Evolutionary conservation across 2,888 invertebrate species (phyloP), one percentile per base, ranked within the genome.

Genomic region (Cybosia mesomella): DNA sequence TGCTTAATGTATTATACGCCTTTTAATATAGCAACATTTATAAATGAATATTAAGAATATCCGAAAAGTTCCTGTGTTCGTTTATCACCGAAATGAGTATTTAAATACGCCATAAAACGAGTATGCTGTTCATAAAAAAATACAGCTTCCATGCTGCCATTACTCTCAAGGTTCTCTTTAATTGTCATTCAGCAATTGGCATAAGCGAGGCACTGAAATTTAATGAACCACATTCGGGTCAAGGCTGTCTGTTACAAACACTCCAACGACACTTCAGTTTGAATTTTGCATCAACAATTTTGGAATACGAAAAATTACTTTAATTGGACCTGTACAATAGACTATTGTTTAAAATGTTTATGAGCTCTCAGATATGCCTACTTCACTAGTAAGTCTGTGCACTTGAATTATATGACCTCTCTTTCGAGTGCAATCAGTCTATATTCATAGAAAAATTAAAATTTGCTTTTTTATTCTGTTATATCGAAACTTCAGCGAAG

Each of bases 161-260:
- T 89, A 83, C 84, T 81, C 76, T 82, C 83, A 85, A 86, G 84
- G 85, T 86, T 86, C 84, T 79, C 83, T 90, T 91, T 92, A 90
- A 92, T 93, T 92, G 88, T 87, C 87, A 86, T 89, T 86, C 86
- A 84, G 87, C 88, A 87, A 91, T 90, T 87, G 89, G 84, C 85
- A 87, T 88, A 85, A 89, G 86, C 88, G 89, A 86, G 86, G 85
- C 87, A 87, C 85, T 89, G 86, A 87, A 90, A 91, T 91, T 91
- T 91, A 90, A 92, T 88, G 90, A 91, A 88, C 84, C 85, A 86
- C 86, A 91, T 90, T 91, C 80, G 79, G 91, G 91, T 90, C 92
- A 92, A 92, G 92, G 92, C 82, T 87, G 83, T 81, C 82, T 81
- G 76, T 68, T 71, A 72, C 71, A 83, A 75, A 82, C 80, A 71